These are phyloP conservation scores for Eulithis prunata DNA, from an alignment of 2,888 invertebrate species.

Conservation along the genomic window DNA sequence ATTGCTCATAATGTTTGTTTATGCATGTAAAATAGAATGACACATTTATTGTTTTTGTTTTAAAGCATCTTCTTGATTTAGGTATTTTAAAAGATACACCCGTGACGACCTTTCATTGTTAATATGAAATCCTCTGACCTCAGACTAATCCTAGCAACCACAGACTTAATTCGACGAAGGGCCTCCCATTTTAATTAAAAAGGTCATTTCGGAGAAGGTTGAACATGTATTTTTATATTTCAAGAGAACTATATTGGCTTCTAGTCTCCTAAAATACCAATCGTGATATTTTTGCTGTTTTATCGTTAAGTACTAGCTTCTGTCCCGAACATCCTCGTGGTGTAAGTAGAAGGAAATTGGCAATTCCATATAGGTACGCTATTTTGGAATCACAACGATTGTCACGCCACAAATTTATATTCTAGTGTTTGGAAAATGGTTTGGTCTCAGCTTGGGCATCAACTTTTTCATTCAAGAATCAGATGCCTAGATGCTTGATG, in stretches of 20 bases:
- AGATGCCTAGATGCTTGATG: no score
- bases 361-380: no score
- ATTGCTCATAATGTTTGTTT: no score
- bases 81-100: not conserved
- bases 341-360: no score
- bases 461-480: no score
- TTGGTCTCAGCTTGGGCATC: no score
- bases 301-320: no score
- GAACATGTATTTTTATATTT: not conserved
- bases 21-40: no score
- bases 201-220: not conserved
- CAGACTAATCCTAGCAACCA: conserved; percentile 6
- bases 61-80: not conserved
- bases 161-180: conserved; percentile 10
- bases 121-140: conserved; percentile 1
- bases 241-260: not conserved
- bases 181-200: conserved; percentile 15
- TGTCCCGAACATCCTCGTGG: no score
- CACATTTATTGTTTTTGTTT: no score
- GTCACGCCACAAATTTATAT: not conserved
- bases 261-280: not conserved
- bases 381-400: no score
- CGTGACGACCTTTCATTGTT: conserved; percentile 8
- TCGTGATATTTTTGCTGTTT: not conserved
- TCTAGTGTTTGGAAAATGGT: not conserved